A percentile compares a stretch with the other conserved stretches of the same genome.
Evolutionary conservation across 2,888 invertebrate genomes (phyloP).

Genomic region (Priocnemis perturbator): DNA sequence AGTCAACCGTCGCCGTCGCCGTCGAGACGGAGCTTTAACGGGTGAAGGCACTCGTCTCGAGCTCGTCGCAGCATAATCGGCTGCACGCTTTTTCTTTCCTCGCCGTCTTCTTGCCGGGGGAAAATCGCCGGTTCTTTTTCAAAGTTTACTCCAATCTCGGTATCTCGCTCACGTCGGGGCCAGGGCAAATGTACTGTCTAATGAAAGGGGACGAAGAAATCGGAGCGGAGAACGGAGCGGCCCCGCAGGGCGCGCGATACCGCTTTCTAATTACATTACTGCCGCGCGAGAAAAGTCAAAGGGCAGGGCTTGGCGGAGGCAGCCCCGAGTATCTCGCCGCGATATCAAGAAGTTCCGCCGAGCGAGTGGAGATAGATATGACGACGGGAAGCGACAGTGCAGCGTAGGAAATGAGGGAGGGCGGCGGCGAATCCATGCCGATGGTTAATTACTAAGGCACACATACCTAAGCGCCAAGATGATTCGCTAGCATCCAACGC

Average conservation of each 20-base stretch:
- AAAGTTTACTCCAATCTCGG: neutral
- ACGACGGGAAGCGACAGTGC: too few species aligned
- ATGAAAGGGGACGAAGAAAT: constrained; percentile 4
- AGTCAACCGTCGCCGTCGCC: too few species aligned
- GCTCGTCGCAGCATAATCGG: too few species aligned
- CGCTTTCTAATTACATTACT: constrained; percentile 8
- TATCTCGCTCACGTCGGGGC: constrained; percentile 9
- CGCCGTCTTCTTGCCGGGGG: constrained; percentile 4
- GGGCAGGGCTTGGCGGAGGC: neutral
- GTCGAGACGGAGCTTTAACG: too few species aligned
- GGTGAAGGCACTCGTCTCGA: too few species aligned
- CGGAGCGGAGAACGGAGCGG: neutral
- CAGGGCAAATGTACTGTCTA: constrained; percentile 1
- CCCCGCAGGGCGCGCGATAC: neutral
- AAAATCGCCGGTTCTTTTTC: constrained; percentile 1
- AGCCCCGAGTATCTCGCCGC: too few species aligned
- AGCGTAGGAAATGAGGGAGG: neutral
- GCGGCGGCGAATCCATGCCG: too few species aligned
- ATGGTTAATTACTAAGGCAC: too few species aligned
- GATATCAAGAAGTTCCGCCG: too few species aligned
- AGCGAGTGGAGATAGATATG: too few species aligned
- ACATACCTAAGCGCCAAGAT: too few species aligned
- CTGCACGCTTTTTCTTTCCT: neutral
- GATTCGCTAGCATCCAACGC: too few species aligned
- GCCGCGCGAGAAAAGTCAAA: constrained; percentile 11